Evolutionary conservation across 2,113 vertebrate species (phyloP), one percentile per base, ranked within the genome.

Genomic region (Sylvietta virens): DNA sequence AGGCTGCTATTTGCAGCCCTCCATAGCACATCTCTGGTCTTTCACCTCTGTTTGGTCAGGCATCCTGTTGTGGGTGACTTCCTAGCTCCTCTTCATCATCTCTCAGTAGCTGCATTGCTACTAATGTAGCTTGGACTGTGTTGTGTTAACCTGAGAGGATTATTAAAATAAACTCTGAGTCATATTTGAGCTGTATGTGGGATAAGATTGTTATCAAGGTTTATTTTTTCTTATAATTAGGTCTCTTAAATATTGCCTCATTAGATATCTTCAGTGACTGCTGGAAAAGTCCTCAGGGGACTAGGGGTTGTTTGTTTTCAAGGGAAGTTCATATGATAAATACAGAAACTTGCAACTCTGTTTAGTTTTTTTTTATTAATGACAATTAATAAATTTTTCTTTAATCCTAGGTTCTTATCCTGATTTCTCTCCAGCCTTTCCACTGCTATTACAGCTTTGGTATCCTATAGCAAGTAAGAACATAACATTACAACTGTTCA

Each of bases 141-240:
- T 69, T 37, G 42, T 72, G 67, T 66, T 95, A 89, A 91, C 92
- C 90, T 93, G 67, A 57, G 50, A 81, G 70, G 47, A 89, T 95
- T 96, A 92, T 96, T 96, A 92, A 95, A 96, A 95, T 89, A 88
- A 96, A 93, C 88, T 94, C 81, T 96, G 94, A 97, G 78, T 96
- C 88, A 96, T 90, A 88, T 85, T 96, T 73, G 78, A 91, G 69
- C 70, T 77, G 48, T 95, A 73, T 0, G 24, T 93, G 93, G 94
- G 93, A 96, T 94, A 95, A 96, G 95, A 97, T 96, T 70, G 72
- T 91, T 97, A 97, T 96, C 94, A 53, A 86, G 81, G 90, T 94
- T 96, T 97, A 94, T 92, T 94, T 94, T 95, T 88, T 92, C 81
- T 83, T 80, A 80, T 94, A 96, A 95, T 93, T 91, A 95, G 83